These are phyloP conservation scores for Oxygymnocypris stewartii DNA, from an alignment of 2,113 vertebrate species.

Conservation along the genomic window DNA sequence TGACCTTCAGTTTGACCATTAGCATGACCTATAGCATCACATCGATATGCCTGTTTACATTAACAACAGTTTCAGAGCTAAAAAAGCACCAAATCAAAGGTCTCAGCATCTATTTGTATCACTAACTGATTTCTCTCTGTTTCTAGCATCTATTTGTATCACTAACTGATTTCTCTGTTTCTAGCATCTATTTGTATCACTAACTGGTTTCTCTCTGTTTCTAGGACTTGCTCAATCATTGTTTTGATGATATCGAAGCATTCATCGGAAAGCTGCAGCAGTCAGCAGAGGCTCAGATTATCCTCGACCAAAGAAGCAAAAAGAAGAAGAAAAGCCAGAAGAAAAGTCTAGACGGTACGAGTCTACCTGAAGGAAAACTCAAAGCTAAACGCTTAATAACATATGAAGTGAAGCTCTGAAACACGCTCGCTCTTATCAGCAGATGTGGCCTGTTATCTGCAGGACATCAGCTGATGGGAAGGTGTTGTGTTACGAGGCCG, in stretches of 20 bases:
- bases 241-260: slow-evolving; percentile 85
- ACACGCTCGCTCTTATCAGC: not conserved
- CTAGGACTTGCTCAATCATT: slow-evolving; percentile 85
- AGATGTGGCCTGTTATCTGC: not conserved
- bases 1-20: slow-evolving; percentile 5
- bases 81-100: not conserved
- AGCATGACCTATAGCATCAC: not conserved
- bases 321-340: slow-evolving; percentile 81
- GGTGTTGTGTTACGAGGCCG: not conserved
- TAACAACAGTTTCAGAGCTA: not conserved
- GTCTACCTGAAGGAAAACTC: not conserved
- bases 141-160: no score
- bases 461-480: not conserved
- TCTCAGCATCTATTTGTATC: no score
- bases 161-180: no score
- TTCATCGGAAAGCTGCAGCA: slow-evolving; percentile 86
- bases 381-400: not conserved
- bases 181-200: no score
- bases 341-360: slow-evolving; percentile 69
- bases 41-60: not conserved
- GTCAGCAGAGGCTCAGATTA: slow-evolving; percentile 77
- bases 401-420: not conserved
- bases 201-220: not conserved
- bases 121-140: no score
- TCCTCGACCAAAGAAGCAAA: slow-evolving; percentile 80